phyloP scores from a whole-genome alignment of 2,888 invertebrate genomes.

The Andrena camellia region DNA sequence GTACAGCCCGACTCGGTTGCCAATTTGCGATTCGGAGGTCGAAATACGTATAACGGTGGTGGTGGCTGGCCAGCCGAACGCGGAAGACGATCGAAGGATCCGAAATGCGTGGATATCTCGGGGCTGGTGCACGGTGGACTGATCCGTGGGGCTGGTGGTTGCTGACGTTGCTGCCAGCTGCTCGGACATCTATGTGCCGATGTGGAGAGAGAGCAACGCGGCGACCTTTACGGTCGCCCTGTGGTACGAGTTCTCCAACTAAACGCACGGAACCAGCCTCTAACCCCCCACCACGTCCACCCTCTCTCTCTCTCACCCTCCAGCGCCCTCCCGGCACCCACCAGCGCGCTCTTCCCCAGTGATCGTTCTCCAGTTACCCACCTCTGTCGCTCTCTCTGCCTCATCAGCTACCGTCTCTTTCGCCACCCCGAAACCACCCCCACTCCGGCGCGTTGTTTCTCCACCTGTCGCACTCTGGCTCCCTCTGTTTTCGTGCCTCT shows the following conservation, averaged over 20 bases:
- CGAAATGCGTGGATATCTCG: slow-evolving; percentile 18
- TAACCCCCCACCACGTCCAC: slow-evolving; percentile 31
- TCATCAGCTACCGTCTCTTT: slow-evolving; percentile 32
- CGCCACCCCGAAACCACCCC: slow-evolving; percentile 38
- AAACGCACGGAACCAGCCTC: slow-evolving; percentile 55
- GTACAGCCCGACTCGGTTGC: not conserved
- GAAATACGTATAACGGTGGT: too few species aligned
- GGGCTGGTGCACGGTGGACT: slow-evolving; percentile 58
- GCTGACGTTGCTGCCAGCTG: slow-evolving; percentile 71
- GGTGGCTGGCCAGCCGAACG: not conserved
- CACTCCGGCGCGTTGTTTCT: slow-evolving; percentile 42
- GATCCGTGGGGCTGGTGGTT: slow-evolving; percentile 55
- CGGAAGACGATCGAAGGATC: slow-evolving; percentile 6
- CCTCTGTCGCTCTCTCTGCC: slow-evolving; percentile 26
- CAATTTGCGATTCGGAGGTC: not conserved
- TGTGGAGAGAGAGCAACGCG: slow-evolving; percentile 48
- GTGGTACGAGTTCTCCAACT: slow-evolving; percentile 69
- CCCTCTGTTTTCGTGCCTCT: slow-evolving; percentile 52
- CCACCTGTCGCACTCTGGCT: slow-evolving; percentile 57
- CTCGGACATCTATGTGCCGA: slow-evolving; percentile 54
- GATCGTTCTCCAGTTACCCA: slow-evolving; percentile 31
- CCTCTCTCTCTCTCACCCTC: slow-evolving; percentile 33
- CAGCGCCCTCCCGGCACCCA: too few species aligned
- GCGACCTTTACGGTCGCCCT: slow-evolving; percentile 70
- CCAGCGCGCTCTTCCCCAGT: slow-evolving; percentile 10